Evolutionary conservation across 2,888 invertebrate genomes (phyloP).

Genomic region (Epistrophe grossulariae): DNA sequence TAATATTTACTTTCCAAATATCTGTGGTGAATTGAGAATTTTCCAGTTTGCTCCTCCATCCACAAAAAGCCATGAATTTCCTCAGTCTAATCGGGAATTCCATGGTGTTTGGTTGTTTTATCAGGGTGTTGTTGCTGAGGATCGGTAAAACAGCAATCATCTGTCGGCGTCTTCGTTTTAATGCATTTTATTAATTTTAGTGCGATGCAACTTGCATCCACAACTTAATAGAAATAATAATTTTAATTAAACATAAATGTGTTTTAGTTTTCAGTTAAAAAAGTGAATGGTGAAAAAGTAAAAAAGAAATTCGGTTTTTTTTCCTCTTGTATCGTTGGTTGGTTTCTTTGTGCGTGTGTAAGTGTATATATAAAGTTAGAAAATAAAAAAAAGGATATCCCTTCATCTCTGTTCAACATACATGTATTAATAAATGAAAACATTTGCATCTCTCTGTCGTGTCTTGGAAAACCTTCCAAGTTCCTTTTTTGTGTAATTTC

Average conservation of each 20-base stretch:
- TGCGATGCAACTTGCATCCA: slow-evolving; percentile 41
- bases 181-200: slow-evolving; percentile 7
- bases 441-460: slow-evolving; percentile 44
- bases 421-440: slow-evolving; percentile 16
- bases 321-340: background rate
- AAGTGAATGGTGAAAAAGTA: background rate
- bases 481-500: slow-evolving; percentile 30
- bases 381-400: slow-evolving; percentile 22
- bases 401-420: slow-evolving; percentile 44
- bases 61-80: slow-evolving; percentile 28
- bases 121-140: slow-evolving; percentile 17
- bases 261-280: background rate
- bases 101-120: slow-evolving; percentile 42
- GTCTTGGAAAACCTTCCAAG: slow-evolving; percentile 64
- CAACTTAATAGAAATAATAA: slow-evolving; percentile 22
- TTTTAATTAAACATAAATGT: slow-evolving; percentile 12
- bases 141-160: slow-evolving; percentile 38
- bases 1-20: slow-evolving; percentile 8
- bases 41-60: slow-evolving; percentile 39
- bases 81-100: slow-evolving; percentile 67
- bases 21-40: slow-evolving; percentile 36
- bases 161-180: slow-evolving; percentile 45
- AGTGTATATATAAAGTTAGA: slow-evolving; percentile 20
- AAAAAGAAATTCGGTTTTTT: slow-evolving; percentile 3
- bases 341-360: slow-evolving; percentile 16